Evolutionary conservation across 2,888 invertebrate species (phyloP).

Genomic region (Macrosoma leucophasiata): DNA sequence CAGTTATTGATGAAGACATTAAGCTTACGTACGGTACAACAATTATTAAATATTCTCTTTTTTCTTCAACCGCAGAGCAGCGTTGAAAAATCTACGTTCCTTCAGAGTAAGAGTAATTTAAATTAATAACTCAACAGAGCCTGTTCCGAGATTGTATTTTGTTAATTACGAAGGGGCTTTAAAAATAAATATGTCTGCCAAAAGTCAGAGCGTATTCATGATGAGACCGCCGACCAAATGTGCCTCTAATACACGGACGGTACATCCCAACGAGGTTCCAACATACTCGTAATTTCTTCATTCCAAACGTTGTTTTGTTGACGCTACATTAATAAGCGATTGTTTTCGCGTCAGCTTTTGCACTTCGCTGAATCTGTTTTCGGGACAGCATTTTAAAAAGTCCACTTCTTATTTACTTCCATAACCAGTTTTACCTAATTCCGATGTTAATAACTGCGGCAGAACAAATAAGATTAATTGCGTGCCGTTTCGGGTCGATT

Average conservation of each 20-base stretch:
- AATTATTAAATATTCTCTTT: slow-evolving; percentile 41
- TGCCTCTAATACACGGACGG: slow-evolving; percentile 49
- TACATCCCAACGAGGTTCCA: slow-evolving; percentile 28
- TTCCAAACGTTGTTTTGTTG: slow-evolving; percentile 46
- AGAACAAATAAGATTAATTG: slow-evolving; percentile 61
- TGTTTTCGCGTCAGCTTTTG: slow-evolving; percentile 68
- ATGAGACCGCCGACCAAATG: too few species aligned
- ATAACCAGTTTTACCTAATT: slow-evolving; percentile 59
- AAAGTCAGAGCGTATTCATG: too few species aligned
- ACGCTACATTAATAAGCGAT: slow-evolving; percentile 56
- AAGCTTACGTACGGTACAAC: slow-evolving; percentile 57
- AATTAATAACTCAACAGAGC: too few species aligned
- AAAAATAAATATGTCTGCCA: too few species aligned
- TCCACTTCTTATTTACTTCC: slow-evolving; percentile 39
- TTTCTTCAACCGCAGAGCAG: too few species aligned
- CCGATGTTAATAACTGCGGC: slow-evolving; percentile 51
- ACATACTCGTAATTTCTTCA: slow-evolving; percentile 45
- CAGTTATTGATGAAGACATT: slow-evolving; percentile 77
- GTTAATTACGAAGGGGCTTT: too few species aligned
- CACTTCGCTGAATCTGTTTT: slow-evolving; percentile 59
- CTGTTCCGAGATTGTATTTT: too few species aligned
- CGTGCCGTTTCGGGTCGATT: slow-evolving; percentile 34
- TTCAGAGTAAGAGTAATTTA: too few species aligned
- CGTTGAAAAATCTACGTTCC: too few species aligned
- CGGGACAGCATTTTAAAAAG: slow-evolving; percentile 42